phyloP scores from a whole-genome alignment of 2,797 vertebrate species.

The Smutsia temminckii region DNA sequence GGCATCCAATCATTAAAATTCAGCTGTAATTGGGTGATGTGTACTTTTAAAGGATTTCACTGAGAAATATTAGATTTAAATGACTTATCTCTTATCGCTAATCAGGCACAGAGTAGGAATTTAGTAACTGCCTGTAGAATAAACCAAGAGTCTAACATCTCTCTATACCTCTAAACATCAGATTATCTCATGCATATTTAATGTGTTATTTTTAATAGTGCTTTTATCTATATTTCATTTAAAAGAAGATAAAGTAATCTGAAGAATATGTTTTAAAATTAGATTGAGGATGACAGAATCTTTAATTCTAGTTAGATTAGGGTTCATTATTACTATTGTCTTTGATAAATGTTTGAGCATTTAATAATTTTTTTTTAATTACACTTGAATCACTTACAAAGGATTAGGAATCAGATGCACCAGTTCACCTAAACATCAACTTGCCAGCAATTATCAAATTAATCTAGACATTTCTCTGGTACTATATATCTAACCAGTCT shows the following conservation, averaged over 20 bases:
- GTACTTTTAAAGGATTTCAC: constrained; percentile 42
- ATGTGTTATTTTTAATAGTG: neutral
- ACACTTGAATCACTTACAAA: neutral
- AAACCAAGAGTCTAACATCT: constrained; percentile 1
- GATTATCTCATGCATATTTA: neutral
- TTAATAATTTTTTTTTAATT: neutral
- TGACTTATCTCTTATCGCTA: neutral
- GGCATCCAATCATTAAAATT: constrained; percentile 4
- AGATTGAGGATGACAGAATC: neutral
- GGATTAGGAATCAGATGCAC: neutral
- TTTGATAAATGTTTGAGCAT: constrained; percentile 17
- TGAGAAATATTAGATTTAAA: constrained; percentile 24
- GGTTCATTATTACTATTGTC: neutral
- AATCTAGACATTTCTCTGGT: neutral
- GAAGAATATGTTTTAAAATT: constrained; percentile 22
- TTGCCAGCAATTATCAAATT: neutral
- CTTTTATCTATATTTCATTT: constrained; percentile 10
- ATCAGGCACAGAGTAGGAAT: neutral
- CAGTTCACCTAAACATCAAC: neutral
- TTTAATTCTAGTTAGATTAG: constrained; percentile 1
- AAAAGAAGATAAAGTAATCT: constrained; percentile 21
- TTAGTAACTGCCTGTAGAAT: constrained; percentile 6
- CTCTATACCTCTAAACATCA: neutral
- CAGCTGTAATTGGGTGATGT: neutral
- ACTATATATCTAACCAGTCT: neutral